Percentiles rank a stretch among this genome's conserved stretches.
phyloP scores from a whole-genome alignment of 2,797 vertebrate species.

The Thaleichthys pacificus region DNA sequence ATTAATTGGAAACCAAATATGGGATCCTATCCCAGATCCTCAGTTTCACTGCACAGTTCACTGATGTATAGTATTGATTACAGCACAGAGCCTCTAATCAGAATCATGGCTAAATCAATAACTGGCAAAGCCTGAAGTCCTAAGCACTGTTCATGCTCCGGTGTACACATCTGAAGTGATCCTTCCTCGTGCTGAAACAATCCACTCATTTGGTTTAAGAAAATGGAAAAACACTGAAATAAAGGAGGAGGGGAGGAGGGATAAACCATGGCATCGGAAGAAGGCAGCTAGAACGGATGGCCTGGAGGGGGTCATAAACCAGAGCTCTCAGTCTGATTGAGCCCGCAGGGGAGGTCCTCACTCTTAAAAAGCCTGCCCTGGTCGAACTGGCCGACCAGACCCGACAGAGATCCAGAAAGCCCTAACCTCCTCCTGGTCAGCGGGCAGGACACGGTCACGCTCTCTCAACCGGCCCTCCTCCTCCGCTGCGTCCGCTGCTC shows the following conservation, averaged over 20 bases:
- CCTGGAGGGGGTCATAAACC: conserved; percentile 35
- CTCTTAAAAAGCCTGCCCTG: conserved; percentile 38
- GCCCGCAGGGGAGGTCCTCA: conserved; percentile 40
- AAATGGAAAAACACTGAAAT: neutral
- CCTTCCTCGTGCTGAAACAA: conserved; percentile 3
- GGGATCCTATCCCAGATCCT: conserved; percentile 62
- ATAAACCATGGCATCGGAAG: conserved; percentile 22
- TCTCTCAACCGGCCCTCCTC: conserved; percentile 10
- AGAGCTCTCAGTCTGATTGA: conserved; percentile 40
- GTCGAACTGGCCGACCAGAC: conserved; percentile 36
- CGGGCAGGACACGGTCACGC: conserved; percentile 29
- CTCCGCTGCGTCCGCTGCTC: conserved; percentile 25
- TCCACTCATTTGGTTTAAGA: conserved; percentile 11
- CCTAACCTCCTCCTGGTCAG: conserved; percentile 54
- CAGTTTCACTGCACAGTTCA: conserved; percentile 62
- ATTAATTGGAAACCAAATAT: conserved; percentile 66
- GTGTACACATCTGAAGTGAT: conserved; percentile 8
- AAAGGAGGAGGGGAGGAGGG: neutral
- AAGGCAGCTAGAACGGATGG: conserved; percentile 25
- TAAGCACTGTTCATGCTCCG: conserved; percentile 2
- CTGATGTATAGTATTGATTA: conserved; percentile 71
- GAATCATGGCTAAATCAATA: conserved; percentile 43
- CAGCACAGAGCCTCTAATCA: conserved; percentile 59
- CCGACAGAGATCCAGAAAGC: conserved; percentile 32
- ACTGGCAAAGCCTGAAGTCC: conserved; percentile 21